Conservation (phyloP, 2,888 invertebrate genomes). For the Hypselothyrea guttata region DNA sequence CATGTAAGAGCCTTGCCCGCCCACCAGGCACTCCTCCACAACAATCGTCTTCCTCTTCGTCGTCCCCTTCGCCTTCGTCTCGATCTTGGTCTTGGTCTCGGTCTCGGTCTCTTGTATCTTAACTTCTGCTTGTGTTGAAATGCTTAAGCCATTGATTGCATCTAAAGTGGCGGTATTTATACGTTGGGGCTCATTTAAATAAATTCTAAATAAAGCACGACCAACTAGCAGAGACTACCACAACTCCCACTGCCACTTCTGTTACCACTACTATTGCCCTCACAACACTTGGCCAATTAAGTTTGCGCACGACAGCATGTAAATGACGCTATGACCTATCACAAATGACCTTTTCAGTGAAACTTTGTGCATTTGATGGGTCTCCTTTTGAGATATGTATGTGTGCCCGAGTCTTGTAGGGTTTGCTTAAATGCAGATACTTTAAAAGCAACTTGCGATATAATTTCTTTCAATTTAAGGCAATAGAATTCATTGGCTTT, state of each 20-base stretch:
- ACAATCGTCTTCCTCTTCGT: not conserved
- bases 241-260: slow-evolving; percentile 1
- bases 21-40: not conserved
- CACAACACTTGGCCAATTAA: slow-evolving; percentile 64
- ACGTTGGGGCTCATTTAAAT: slow-evolving; percentile 75
- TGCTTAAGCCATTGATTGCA: slow-evolving; percentile 78
- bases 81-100: slow-evolving; percentile 5
- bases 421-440: not conserved
- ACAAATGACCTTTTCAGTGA: slow-evolving; percentile 35
- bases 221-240: slow-evolving; percentile 8
- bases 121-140: slow-evolving; percentile 64
- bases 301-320: slow-evolving; percentile 57
- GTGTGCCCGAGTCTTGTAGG: not conserved
- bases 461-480: too few species aligned
- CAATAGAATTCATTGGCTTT: not conserved
- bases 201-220: slow-evolving; percentile 74
- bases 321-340: slow-evolving; percentile 60
- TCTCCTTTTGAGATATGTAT: not conserved
- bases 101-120: slow-evolving; percentile 50
- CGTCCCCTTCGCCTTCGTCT: slow-evolving; percentile 3
- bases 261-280: slow-evolving; percentile 13
- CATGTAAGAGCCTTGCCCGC: slow-evolving; percentile 60
- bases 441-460: too few species aligned
- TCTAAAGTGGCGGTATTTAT: slow-evolving; percentile 75
- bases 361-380: slow-evolving; percentile 16